phyloP scores from a whole-genome alignment of 2,113 vertebrate species.

The Xiphophorus maculatus region DNA sequence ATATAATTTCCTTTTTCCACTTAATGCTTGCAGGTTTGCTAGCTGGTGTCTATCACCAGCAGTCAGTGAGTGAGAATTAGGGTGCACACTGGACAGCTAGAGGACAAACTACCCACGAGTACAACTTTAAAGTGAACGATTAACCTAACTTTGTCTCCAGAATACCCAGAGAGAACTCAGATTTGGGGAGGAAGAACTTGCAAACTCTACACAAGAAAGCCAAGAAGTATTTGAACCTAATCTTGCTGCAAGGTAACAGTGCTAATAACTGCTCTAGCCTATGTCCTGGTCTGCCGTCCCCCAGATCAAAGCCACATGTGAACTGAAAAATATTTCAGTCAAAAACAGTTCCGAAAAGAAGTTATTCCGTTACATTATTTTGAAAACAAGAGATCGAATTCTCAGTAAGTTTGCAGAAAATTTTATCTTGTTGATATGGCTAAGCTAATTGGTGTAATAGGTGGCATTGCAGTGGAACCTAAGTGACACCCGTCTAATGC shows the following conservation, averaged over 20 bases:
- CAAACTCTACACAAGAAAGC: too few species aligned
- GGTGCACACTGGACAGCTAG: too few species aligned
- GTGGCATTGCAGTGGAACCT: constrained; percentile 29
- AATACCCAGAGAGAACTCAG: background rate
- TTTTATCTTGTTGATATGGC: constrained; percentile 3
- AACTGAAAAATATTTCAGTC: background rate
- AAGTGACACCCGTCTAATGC: constrained; percentile 27
- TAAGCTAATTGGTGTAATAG: constrained; percentile 4
- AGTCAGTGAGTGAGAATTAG: background rate
- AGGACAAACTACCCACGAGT: background rate
- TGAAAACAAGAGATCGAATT: too few species aligned
- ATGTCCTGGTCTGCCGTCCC: constrained; percentile 40
- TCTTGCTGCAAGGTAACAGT: background rate
- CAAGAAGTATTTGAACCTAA: background rate
- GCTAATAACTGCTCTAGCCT: background rate
- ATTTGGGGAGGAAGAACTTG: background rate
- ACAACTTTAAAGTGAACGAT: background rate
- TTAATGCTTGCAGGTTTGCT: background rate
- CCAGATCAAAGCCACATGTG: constrained; percentile 2
- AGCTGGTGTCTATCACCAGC: background rate
- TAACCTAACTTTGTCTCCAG: background rate
- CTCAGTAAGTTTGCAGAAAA: background rate
- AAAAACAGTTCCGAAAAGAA: background rate
- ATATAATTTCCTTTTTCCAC: background rate
- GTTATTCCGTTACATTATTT: too few species aligned